Conservation (phyloP, 2,888 invertebrate species). For the Cephonodes hylas region DNA sequence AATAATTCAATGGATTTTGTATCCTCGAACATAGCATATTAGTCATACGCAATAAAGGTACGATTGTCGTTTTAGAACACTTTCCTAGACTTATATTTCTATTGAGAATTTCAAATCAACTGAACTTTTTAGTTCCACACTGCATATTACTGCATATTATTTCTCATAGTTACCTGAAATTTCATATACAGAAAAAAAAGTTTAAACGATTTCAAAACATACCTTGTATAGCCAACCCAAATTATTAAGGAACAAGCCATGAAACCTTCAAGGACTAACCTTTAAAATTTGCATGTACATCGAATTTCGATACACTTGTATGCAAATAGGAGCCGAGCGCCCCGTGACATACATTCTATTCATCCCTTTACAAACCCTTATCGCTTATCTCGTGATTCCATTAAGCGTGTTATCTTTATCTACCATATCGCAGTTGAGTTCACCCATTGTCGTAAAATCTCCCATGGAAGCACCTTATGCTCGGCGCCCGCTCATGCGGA, state of each 20-base stretch:
- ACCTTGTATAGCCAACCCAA: background rate
- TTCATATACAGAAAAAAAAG: too few relatives aligned
- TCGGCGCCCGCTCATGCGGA: background rate
- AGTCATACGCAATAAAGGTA: too few relatives aligned
- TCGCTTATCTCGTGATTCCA: slow-evolving; percentile 18
- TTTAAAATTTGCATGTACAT: background rate
- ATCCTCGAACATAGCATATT: too few relatives aligned
- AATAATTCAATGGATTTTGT: too few relatives aligned
- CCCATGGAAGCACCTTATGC: background rate
- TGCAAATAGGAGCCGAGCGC: background rate
- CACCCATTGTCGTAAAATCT: slow-evolving; percentile 29
- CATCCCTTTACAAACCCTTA: slow-evolving; percentile 8
- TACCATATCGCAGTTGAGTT: slow-evolving; percentile 32
- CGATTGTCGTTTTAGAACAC: too few relatives aligned
- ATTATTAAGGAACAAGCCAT: background rate
- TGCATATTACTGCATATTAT: too few relatives aligned
- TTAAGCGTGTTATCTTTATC: slow-evolving; percentile 47
- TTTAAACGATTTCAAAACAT: too few relatives aligned
- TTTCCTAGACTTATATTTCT: too few relatives aligned
- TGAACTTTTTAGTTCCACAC: too few relatives aligned
- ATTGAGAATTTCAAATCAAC: too few relatives aligned
- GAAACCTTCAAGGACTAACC: background rate
- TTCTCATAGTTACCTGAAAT: too few relatives aligned
- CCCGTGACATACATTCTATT: background rate
- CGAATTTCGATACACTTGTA: background rate